These are phyloP conservation scores for Exephanes ischioxanthus DNA, from an alignment of 2,888 invertebrate genomes.

Conservation along the genomic window DNA sequence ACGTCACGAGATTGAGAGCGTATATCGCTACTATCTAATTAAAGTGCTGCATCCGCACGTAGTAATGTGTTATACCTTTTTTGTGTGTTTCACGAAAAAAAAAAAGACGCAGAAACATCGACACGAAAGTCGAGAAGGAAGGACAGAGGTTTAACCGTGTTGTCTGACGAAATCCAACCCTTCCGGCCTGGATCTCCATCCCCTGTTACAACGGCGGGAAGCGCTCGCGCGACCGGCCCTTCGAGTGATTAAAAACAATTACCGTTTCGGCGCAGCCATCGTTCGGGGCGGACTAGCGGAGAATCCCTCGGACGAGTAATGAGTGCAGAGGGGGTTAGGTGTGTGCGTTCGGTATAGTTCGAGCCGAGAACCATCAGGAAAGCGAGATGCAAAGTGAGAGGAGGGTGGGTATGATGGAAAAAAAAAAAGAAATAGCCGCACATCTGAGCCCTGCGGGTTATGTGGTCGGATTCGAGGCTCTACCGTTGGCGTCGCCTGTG, in stretches of 20 bases:
- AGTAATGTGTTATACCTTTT: not conserved
- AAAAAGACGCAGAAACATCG: not conserved
- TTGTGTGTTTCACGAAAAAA: not conserved
- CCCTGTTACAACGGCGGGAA: slow-evolving; percentile 41
- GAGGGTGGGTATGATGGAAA: slow-evolving; percentile 59
- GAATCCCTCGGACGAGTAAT: slow-evolving; percentile 72
- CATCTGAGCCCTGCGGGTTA: slow-evolving; percentile 79
- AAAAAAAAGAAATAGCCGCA: slow-evolving; percentile 70
- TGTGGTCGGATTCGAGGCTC: slow-evolving; percentile 73
- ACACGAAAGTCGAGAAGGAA: slow-evolving; percentile 18
- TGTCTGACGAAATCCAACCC: slow-evolving; percentile 67
- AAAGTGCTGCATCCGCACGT: not conserved
- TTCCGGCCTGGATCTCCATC: slow-evolving; percentile 69
- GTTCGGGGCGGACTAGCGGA: slow-evolving; percentile 51
- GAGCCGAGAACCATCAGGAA: slow-evolving; percentile 25
- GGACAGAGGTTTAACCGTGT: slow-evolving; percentile 74
- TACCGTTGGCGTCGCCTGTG: slow-evolving; percentile 3
- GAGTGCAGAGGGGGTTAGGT: slow-evolving; percentile 70
- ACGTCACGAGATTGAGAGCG: too few relatives aligned
- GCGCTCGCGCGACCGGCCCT: slow-evolving; percentile 63
- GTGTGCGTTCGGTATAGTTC: slow-evolving; percentile 36
- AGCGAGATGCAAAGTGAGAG: slow-evolving; percentile 32
- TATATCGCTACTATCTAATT: not conserved
- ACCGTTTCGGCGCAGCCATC: slow-evolving; percentile 78
- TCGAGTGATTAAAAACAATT: slow-evolving; percentile 83